These are phyloP conservation scores for Danionella dracula DNA, from an alignment of 2,797 vertebrate species.

Conservation along the genomic window DNA sequence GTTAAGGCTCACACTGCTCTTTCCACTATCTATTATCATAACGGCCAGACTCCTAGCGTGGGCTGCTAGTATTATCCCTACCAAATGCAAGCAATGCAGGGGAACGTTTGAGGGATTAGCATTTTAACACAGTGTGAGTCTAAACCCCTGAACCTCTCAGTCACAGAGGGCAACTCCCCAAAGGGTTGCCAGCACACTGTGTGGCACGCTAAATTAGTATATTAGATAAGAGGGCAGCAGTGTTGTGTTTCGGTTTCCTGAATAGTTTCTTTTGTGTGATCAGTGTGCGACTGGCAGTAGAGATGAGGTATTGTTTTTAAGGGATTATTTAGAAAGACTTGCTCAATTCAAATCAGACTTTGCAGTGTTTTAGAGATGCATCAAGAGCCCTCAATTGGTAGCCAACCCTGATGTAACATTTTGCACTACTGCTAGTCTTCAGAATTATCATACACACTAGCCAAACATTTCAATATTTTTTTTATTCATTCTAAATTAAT, in stretches of 20 bases:
- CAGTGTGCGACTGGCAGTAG: not conserved
- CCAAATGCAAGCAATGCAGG: constrained; percentile 53
- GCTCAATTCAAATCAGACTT: not conserved
- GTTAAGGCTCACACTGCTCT: constrained; percentile 55
- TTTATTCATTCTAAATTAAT: too few species aligned
- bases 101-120: constrained; percentile 61
- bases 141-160: constrained; percentile 40
- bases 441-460: too few species aligned
- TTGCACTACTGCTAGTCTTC: too few species aligned
- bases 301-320: not conserved
- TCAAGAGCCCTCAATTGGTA: too few species aligned
- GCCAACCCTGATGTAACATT: too few species aligned
- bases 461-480: too few species aligned
- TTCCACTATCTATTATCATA: constrained; percentile 62
- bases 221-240: constrained; percentile 7
- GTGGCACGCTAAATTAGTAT: constrained; percentile 36
- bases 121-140: constrained; percentile 59
- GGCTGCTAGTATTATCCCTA: constrained; percentile 51
- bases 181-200: constrained; percentile 28
- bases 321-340: not conserved
- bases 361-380: too few species aligned
- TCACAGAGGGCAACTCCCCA: constrained; percentile 50
- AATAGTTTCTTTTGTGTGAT: not conserved
- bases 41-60: constrained; percentile 61
- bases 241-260: not conserved